Base-by-base conservation (phyloP, 2,797 vertebrate genomes). In the Cuculus canorus region DNA sequence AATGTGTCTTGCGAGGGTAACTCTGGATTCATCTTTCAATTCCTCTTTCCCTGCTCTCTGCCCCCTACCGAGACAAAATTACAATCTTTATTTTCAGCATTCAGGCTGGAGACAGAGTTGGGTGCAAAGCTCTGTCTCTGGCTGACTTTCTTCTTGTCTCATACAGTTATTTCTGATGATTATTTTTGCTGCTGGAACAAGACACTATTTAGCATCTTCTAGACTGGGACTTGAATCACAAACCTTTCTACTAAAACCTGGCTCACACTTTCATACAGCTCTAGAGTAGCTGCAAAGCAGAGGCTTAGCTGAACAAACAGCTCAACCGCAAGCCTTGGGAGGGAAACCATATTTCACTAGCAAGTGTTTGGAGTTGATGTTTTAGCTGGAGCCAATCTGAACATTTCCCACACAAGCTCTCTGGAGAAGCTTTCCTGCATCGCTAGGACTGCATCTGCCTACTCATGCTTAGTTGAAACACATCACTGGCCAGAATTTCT, bases 51-150 rank as follows among this genome's bases (percentile, higher is more conserved):
- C 0, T 68, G 73, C 52, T 72, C 64, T 80, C 66, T 85, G 82
- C 43, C 71, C 71, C 93, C 32, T 83, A 7, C 78, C 25, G 88
- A 86, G 92, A 73, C 73, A 73, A 60, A 92, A 95, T 73, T 52
- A 88, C 25, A 52, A 5, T 64, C 63, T 90, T 61, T 68, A 24
- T 60, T 64, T 37, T 33, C 93, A 77, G 83, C 35, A 5, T 50
- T 70, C 56, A 24, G 68, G 50, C 81, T 25, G 5, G 19, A 50
- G 59, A 45, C 17, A 32, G 52, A 77, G 56, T 2, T 28, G 43
- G 25, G 45, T 0, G 5, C 47, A 79, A 30, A 24, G 2, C 17
- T 4, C 17, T 13, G 22, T n/a, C 76, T 69, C 47, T 0, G 1
- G 16, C 17, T 59, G 64, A 64, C 25, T 64, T n/a, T 39, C 2